Percentiles rank a stretch among this genome's conserved stretches.
Conservation (phyloP, 2,113 vertebrate species). For the Todiramphus saurophagus region DNA sequence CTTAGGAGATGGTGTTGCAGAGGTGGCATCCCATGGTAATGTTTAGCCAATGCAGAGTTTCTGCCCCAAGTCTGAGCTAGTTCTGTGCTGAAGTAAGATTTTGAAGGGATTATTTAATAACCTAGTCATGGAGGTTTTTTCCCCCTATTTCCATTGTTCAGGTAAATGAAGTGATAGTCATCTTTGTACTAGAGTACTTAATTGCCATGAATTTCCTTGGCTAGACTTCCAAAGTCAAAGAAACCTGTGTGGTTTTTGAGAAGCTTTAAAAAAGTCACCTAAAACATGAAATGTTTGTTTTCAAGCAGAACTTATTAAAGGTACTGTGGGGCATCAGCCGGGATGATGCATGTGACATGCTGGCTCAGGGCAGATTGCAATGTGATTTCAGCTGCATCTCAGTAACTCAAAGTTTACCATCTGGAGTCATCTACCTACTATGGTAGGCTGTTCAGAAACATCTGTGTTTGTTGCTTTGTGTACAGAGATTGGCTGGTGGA, state of each 20-base stretch:
- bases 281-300: background rate
- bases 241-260: background rate
- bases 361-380: rapidly evolving
- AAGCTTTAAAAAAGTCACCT: background rate
- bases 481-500: background rate
- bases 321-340: background rate
- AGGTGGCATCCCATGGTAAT: background rate
- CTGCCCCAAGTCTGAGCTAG: slow-evolving; percentile 2
- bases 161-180: slow-evolving; percentile 7
- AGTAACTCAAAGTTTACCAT: background rate
- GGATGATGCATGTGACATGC: rapidly evolving
- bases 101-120: slow-evolving; percentile 3
- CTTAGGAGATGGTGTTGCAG: background rate
- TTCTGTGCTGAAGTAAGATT: background rate
- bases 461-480: background rate
- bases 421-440: background rate
- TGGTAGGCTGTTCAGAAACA: background rate
- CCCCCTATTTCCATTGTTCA: background rate
- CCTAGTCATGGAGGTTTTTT: background rate
- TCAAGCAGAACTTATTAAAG: background rate
- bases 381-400: background rate
- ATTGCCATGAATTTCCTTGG: slow-evolving; percentile 15
- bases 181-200: background rate
- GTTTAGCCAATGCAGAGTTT: background rate
- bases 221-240: background rate